Evolutionary conservation across 2,888 invertebrate species (phyloP).

Genomic region (Synanthedon myopaeformis): DNA sequence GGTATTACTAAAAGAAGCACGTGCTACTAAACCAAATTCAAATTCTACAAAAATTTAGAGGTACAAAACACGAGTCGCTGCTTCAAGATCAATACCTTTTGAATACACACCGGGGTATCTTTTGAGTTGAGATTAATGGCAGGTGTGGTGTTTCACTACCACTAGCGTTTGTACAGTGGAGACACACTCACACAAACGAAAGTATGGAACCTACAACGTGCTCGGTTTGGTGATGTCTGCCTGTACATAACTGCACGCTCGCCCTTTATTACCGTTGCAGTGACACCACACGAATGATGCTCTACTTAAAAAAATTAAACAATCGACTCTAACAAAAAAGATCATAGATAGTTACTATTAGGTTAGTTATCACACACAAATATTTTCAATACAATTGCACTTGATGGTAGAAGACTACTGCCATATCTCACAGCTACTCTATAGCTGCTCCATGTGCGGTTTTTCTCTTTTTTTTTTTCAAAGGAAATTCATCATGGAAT

Average conservation of each 20-base stretch:
- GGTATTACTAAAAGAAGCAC: neutral
- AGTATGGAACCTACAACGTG: conserved; percentile 9
- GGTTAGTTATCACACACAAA: too few species aligned
- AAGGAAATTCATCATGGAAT: too few species aligned
- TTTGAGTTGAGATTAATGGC: conserved; percentile 14
- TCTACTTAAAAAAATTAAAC: conserved; percentile 20
- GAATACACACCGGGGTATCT: conserved; percentile 18
- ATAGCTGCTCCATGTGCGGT: too few species aligned
- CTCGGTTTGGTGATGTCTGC: conserved; percentile 10
- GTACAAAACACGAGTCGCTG: conserved; percentile 22
- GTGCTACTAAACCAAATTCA: conserved; percentile 7
- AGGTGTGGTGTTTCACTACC: conserved; percentile 21
- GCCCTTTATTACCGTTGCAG: conserved; percentile 35
- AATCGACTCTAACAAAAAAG: too few species aligned
- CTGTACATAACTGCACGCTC: conserved; percentile 31
- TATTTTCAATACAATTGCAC: too few species aligned
- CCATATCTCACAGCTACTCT: too few species aligned
- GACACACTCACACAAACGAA: conserved; percentile 15
- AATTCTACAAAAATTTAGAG: conserved; percentile 41
- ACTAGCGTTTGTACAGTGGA: conserved; percentile 8
- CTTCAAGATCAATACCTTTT: conserved; percentile 28
- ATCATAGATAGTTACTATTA: too few species aligned
- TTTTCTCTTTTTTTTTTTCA: too few species aligned
- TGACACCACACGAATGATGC: conserved; percentile 18
- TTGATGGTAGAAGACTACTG: too few species aligned